Evolutionary conservation across 1,140 invertebrate genomes (phyloP).

Genomic region (Drosophila watanabei): DNA sequence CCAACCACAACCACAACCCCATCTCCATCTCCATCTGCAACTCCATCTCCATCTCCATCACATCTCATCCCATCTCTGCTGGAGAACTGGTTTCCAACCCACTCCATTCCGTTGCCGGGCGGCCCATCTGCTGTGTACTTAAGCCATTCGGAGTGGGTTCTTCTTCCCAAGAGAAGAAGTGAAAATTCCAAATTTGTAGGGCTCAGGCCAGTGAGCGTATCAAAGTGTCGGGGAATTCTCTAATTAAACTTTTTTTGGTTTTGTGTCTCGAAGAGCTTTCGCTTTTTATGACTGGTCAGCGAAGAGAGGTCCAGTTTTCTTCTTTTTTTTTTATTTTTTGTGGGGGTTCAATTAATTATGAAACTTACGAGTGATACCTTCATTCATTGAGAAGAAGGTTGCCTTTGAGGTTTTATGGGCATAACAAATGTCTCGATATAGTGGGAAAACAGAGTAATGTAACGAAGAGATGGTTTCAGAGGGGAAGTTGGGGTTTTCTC

Average conservation of each 20-base stretch:
- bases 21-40: slow-evolving; percentile 4
- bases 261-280: slow-evolving; percentile 54
- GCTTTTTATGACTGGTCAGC: slow-evolving; percentile 54
- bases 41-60: slow-evolving; percentile 7
- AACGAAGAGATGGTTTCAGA: no score
- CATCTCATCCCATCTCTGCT: slow-evolving; percentile 28
- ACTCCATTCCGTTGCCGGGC: slow-evolving; percentile 15
- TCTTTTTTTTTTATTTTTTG: background rate
- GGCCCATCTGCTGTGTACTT: slow-evolving; percentile 38
- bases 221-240: slow-evolving; percentile 61
- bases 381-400: slow-evolving; percentile 20
- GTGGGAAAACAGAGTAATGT: background rate
- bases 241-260: slow-evolving; percentile 58
- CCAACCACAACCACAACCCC: background rate
- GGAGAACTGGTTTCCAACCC: slow-evolving; percentile 62
- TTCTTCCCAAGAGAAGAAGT: slow-evolving; percentile 42
- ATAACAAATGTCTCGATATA: slow-evolving; percentile 24
- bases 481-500: background rate
- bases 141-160: slow-evolving; percentile 49
- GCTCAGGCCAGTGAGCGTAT: slow-evolving; percentile 54
- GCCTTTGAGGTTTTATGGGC: slow-evolving; percentile 1
- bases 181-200: slow-evolving; percentile 64
- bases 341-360: slow-evolving; percentile 38
- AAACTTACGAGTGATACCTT: slow-evolving; percentile 27
- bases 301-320: slow-evolving; percentile 41